phyloP scores from a whole-genome alignment of 2,888 invertebrate genomes.

The Noctua fimbriata region DNA sequence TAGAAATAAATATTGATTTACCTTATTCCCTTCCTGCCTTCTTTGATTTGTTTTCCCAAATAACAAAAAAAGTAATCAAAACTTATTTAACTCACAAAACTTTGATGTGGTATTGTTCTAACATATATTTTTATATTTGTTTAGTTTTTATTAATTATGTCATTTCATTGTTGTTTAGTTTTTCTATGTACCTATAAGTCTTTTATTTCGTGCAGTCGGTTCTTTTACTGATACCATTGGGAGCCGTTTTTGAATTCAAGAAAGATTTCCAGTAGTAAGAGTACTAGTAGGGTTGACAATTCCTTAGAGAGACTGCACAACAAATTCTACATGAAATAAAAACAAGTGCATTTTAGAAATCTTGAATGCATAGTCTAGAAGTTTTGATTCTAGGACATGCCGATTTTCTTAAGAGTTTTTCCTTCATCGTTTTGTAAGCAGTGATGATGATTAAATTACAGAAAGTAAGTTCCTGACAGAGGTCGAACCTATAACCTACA shows the following conservation, averaged over 20 bases:
- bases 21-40: neutral
- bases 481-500: no score
- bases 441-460: no score
- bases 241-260: neutral
- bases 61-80: neutral
- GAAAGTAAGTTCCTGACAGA: no score
- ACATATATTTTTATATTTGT: neutral
- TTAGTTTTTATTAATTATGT: no score
- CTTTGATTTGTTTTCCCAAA: neutral
- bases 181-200: neutral
- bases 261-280: neutral
- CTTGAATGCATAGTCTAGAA: neutral
- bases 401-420: no score
- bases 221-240: neutral
- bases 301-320: neutral
- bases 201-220: neutral
- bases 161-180: no score
- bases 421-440: no score
- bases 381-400: no score
- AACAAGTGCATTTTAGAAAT: neutral
- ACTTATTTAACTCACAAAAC: conserved; percentile 2
- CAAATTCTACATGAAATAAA: neutral
- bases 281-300: neutral
- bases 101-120: neutral
- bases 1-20: neutral